A percentile compares a stretch with the other conserved stretches of the same genome.
These are phyloP conservation scores for Limonius californicus DNA, from an alignment of 1,140 invertebrate species.

Conservation along the genomic window DNA sequence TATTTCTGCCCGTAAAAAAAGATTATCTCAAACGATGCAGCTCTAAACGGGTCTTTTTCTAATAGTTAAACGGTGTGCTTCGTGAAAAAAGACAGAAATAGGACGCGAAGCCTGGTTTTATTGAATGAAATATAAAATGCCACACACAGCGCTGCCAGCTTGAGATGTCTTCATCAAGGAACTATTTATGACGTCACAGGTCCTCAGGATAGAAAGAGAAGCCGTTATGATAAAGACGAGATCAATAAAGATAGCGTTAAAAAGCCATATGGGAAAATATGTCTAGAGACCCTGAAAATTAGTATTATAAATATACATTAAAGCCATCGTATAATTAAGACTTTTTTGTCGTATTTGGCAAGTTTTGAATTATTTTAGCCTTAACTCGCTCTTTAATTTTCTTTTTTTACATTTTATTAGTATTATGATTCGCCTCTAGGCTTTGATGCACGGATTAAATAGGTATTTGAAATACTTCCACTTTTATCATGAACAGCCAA, in stretches of 20 bases:
- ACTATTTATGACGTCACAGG: constrained; percentile 45
- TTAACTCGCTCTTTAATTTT: not conserved
- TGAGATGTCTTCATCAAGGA: constrained; percentile 46
- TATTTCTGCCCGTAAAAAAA: not conserved
- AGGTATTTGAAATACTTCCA: too few species aligned
- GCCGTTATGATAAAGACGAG: not conserved
- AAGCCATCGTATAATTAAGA: constrained; percentile 12
- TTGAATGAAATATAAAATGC: constrained; percentile 42
- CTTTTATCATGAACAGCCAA: too few species aligned
- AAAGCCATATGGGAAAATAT: constrained; percentile 14
- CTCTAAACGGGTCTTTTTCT: not conserved
- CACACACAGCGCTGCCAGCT: constrained; percentile 42
- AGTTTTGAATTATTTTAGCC: not conserved
- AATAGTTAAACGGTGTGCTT: not conserved
- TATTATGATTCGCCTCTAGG: not conserved
- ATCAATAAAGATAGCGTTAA: not conserved
- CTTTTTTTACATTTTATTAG: not conserved
- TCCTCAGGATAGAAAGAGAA: constrained; percentile 2
- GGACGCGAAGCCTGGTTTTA: constrained; percentile 17
- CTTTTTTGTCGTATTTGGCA: not conserved
- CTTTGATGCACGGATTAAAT: too few species aligned
- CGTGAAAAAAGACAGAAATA: not conserved
- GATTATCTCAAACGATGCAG: not conserved
- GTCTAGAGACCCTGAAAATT: constrained; percentile 12
- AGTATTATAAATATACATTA: constrained; percentile 19